A percentile compares a stretch with the other conserved stretches of the same genome.
Evolutionary conservation across 2,888 invertebrate species (phyloP).

Genomic region (Mimumesa dahlbomi): DNA sequence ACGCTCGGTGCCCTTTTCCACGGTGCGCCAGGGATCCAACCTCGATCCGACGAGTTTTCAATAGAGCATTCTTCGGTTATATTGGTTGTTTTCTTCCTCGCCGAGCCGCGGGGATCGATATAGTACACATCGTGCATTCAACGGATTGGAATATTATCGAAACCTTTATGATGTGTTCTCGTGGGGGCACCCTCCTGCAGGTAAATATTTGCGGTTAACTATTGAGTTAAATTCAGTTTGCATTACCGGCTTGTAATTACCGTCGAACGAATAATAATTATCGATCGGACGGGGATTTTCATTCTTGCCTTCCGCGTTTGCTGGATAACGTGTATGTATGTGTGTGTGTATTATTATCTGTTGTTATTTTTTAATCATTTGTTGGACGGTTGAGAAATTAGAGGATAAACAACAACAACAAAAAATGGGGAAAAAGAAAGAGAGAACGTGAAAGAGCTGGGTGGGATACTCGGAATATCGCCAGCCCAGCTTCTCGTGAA

Average conservation of each 20-base stretch:
- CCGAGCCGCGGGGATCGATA: conserved; percentile 47
- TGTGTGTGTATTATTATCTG: not conserved
- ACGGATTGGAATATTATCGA: conserved; percentile 54
- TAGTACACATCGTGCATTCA: conserved; percentile 27
- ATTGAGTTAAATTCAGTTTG: conserved; percentile 35
- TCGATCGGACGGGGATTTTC: not conserved
- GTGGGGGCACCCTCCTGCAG: not conserved
- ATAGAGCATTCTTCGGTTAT: conserved; percentile 56
- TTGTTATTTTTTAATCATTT: not conserved
- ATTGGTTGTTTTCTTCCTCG: conserved; percentile 57
- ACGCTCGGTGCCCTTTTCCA: not conserved
- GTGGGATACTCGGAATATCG: conserved; percentile 19
- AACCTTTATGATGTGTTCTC: conserved; percentile 42
- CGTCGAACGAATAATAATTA: conserved; percentile 14
- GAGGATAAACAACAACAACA: not conserved
- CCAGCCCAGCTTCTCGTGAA: conserved; percentile 18
- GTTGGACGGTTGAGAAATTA: not conserved
- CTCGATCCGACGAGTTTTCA: conserved; percentile 54
- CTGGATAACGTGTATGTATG: not conserved
- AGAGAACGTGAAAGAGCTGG: not conserved
- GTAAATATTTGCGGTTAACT: conserved; percentile 46
- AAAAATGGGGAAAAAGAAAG: not conserved
- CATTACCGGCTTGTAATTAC: conserved; percentile 23
- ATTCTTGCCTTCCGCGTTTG: not conserved
- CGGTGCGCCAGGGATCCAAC: conserved; percentile 14